Evolutionary conservation across 1,140 invertebrate genomes (phyloP), one percentile per base, ranked within the genome.

Genomic region (Lanistes nyassanus): DNA sequence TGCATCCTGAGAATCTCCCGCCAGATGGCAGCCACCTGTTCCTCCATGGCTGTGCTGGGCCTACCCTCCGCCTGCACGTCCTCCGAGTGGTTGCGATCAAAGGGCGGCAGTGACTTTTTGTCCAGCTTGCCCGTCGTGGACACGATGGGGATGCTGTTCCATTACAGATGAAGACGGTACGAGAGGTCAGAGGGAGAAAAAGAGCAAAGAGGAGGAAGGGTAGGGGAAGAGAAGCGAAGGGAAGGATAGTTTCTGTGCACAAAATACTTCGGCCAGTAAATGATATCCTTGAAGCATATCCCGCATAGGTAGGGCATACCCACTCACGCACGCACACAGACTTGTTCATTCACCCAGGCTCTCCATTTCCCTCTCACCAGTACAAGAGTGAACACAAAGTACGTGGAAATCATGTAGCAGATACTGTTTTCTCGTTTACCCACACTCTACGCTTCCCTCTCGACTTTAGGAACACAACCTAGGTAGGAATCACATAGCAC

Each of bases 91-190:
- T 84, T 78, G 31, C 77, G 82, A 47, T 88, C 83, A 75, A 89
- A 85, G 13, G 82, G 74, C 23, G 90, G 90, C 39, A 90, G 76
- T 3, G 89, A 86, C 66, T 83, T 85, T 69, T 88, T 89, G 76
- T 90, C 89, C 37, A 90, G 82, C 81, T 90, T 90, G 4, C 87
- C 86, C 55, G 88, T 88, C 9, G 89, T 83, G 31, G 86, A 80
- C n/a, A 90, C 79, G 0, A 90, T 81, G 9, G 90, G 90, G 55
- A 90, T 85, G 62, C 89, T 90, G 76, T 36, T 77, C n/a, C 31
- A 56, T 26, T 13, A 56, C 42, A 47, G 75, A 60, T 60, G 37
- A 29, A 68, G 37, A 37, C 11, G 29, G 60, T 31, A 39, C 31
- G 11, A 73, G 6, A 55, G n/a, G 36, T 13, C 2, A 71, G 71